phyloP scores from a whole-genome alignment of 2,888 invertebrate species.

The Labia minor region DNA sequence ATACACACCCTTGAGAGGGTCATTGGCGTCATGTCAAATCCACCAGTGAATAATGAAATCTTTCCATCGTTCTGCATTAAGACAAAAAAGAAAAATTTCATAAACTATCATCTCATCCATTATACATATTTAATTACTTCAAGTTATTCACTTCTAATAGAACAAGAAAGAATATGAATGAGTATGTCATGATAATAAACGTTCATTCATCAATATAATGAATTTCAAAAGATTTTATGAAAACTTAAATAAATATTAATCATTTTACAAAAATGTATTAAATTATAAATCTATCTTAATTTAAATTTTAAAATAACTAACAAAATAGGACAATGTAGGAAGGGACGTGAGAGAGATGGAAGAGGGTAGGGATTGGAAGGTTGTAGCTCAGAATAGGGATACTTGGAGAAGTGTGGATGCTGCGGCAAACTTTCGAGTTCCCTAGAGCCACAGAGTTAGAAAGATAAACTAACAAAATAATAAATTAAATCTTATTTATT shows the following conservation, averaged over 20 bases:
- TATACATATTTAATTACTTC: conserved; percentile 15
- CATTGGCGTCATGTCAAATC: not conserved
- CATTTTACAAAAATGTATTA: too few species aligned
- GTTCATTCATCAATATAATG: not conserved
- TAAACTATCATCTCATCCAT: not conserved
- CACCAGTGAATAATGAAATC: not conserved
- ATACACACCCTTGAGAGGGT: not conserved
- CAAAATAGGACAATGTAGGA: too few species aligned
- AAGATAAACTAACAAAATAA: too few species aligned
- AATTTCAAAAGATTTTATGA: not conserved
- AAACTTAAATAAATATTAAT: not conserved
- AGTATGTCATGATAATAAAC: not conserved
- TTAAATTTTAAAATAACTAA: too few species aligned
- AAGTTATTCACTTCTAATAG: conserved; percentile 15
- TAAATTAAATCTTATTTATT: too few species aligned
- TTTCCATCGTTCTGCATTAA: not conserved
- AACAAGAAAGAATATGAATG: not conserved
- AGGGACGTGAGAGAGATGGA: too few species aligned
- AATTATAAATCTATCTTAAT: too few species aligned
- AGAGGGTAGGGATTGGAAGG: too few species aligned
- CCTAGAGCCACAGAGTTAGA: too few species aligned
- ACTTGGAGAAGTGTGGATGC: too few species aligned
- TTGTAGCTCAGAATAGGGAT: too few species aligned
- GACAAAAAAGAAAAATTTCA: not conserved
- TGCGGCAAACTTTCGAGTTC: too few species aligned